Evolutionary conservation across 37 sponge, comb jelly and placozoan genomes (phyloP).

Genomic region (Hexactinellida sp.): DNA sequence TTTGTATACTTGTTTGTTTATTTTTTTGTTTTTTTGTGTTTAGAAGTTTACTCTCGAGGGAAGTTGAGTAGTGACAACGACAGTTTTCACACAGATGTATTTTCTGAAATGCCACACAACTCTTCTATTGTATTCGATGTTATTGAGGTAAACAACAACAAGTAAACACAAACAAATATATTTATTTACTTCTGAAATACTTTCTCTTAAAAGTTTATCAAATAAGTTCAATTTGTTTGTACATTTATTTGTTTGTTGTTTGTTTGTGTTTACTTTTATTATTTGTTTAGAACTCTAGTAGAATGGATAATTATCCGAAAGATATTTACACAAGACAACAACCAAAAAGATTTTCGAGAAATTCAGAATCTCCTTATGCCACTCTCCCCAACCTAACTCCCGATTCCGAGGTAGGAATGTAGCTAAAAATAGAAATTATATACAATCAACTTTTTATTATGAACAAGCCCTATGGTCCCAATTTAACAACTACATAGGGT

Average conservation of each 20-base stretch:
- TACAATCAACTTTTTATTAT: too few species aligned
- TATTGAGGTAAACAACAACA: background rate
- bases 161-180: background rate
- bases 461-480: too few species aligned
- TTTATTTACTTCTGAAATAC: too few species aligned
- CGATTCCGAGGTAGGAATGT: background rate
- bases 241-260: background rate
- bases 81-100: background rate
- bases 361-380: conserved; percentile 14
- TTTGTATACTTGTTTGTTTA: background rate
- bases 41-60: background rate
- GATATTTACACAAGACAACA: background rate
- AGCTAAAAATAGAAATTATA: too few species aligned
- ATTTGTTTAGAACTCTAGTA: background rate
- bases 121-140: conserved; percentile 4
- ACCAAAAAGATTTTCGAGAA: conserved; percentile 8
- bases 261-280: background rate
- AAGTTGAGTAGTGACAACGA: conserved; percentile 4
- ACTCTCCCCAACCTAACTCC: background rate
- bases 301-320: background rate
- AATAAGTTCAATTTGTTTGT: too few species aligned
- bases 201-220: too few species aligned
- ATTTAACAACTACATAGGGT: too few species aligned
- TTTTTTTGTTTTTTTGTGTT: background rate
- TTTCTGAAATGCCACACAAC: background rate